Evolutionary conservation across 2,888 invertebrate genomes (phyloP).

Genomic region (Argyra leucocephala): DNA sequence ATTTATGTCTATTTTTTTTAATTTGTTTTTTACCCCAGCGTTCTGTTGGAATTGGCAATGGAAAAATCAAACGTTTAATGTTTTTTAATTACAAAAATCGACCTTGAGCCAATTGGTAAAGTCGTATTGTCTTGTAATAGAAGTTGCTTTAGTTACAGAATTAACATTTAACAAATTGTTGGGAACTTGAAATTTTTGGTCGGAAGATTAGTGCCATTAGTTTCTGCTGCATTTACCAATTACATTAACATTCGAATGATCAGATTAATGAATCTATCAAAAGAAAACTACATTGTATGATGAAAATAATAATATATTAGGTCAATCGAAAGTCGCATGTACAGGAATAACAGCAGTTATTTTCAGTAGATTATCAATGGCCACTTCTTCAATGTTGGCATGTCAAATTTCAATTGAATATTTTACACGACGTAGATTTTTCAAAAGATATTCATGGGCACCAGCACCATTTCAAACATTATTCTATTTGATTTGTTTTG

Average conservation of each 20-base stretch:
- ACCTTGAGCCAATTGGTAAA: constrained; percentile 72
- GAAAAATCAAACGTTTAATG: constrained; percentile 96
- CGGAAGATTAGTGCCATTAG: constrained; percentile 87
- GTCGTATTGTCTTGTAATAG: constrained; percentile 83
- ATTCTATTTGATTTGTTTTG: constrained; percentile 56
- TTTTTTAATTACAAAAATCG: constrained; percentile 98
- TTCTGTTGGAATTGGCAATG: constrained; percentile 98
- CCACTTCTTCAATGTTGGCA: constrained; percentile 76
- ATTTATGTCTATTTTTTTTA: too few relatives aligned
- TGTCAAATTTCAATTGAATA: constrained; percentile 67
- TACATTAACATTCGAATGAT: constrained; percentile 98
- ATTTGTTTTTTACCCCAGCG: too few relatives aligned
- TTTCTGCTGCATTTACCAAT: constrained; percentile 93
- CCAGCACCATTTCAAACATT: constrained; percentile 67
- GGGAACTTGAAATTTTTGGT: constrained; percentile 45
- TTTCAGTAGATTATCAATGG: constrained; percentile 84
- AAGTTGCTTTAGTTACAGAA: constrained; percentile 85
- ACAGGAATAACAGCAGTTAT: constrained; percentile 82
- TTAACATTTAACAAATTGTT: constrained; percentile 68
- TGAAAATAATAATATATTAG: constrained; percentile 61
- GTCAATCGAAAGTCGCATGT: constrained; percentile 54
- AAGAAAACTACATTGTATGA: constrained; percentile 78
- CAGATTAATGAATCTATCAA: constrained; percentile 75
- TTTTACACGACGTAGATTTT: constrained; percentile 56
- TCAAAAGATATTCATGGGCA: constrained; percentile 57